These are phyloP conservation scores for Aldrovandia affinis DNA, from an alignment of 2,797 vertebrate species.

Conservation along the genomic window DNA sequence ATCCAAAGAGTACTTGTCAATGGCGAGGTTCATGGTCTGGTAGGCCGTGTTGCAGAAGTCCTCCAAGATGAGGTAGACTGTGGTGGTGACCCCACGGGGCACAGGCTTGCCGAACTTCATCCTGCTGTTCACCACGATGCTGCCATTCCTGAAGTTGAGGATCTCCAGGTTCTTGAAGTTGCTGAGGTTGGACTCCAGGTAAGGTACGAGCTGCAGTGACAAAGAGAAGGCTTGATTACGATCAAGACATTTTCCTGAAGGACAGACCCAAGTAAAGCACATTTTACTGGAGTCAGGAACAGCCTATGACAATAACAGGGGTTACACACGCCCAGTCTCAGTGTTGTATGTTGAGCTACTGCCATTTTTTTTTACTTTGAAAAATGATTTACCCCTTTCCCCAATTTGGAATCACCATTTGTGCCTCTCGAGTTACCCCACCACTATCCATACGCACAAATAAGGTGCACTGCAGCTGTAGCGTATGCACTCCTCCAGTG, in stretches of 20 bases:
- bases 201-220: constrained; percentile 85
- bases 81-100: constrained; percentile 80
- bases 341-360: no score
- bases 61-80: constrained; percentile 90
- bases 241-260: no score
- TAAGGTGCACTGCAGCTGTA: no score
- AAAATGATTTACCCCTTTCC: no score
- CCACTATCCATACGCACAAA: no score
- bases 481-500: no score
- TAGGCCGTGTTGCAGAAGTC: constrained; percentile 92
- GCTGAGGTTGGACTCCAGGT: constrained; percentile 93
- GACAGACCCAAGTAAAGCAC: constrained; percentile 16
- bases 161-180: constrained; percentile 95
- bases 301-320: constrained; percentile 45
- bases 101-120: constrained; percentile 89
- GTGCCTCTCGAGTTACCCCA: no score
- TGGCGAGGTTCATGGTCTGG: constrained; percentile 92
- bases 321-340: neutral
- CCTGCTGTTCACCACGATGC: constrained; percentile 94
- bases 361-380: no score
- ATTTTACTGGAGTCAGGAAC: constrained; percentile 51
- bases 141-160: constrained; percentile 96
- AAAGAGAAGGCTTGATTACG: no score
- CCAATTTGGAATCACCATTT: no score
- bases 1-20: constrained; percentile 93